Evolutionary conservation across 2,888 invertebrate genomes (phyloP).

Genomic region (Lucinisca nassula): DNA sequence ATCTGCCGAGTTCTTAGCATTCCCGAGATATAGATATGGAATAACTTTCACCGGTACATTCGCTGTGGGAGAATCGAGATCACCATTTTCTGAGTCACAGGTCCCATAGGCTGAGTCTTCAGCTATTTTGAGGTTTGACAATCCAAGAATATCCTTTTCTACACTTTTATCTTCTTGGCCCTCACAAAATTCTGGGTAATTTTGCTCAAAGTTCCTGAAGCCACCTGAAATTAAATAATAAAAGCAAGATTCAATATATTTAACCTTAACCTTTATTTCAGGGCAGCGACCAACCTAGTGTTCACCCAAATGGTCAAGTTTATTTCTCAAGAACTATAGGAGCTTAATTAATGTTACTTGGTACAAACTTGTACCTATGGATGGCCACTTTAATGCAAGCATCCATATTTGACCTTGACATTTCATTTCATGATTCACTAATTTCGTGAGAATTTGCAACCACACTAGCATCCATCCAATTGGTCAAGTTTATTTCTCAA

Average conservation of each 20-base stretch:
- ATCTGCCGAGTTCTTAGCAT: slow-evolving; percentile 97
- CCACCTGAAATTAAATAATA: slow-evolving; percentile 91
- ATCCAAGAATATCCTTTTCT: slow-evolving; percentile 90
- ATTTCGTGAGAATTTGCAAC: no score
- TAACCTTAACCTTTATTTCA: neutral
- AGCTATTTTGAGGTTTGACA: slow-evolving; percentile 91
- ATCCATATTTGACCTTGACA: no score
- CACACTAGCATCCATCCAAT: no score
- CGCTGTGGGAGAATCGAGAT: slow-evolving; percentile 77
- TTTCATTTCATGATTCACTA: no score
- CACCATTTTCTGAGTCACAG: slow-evolving; percentile 75
- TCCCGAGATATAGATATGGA: slow-evolving; percentile 97
- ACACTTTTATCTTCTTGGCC: slow-evolving; percentile 87
- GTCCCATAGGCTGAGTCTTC: slow-evolving; percentile 85
- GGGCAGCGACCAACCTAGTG: no score
- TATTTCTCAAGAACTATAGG: no score
- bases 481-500: no score
- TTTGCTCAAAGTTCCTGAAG: slow-evolving; percentile 94
- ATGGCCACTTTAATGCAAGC: no score
- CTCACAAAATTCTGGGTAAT: slow-evolving; percentile 96
- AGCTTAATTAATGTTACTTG: no score
- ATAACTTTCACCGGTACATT: slow-evolving; percentile 93
- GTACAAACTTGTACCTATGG: no score
- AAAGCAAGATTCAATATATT: neutral
- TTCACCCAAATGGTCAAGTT: no score